Evolutionary conservation across 2,113 vertebrate species (phyloP).

Genomic region (Dicerorhinus sumatrensis): DNA sequence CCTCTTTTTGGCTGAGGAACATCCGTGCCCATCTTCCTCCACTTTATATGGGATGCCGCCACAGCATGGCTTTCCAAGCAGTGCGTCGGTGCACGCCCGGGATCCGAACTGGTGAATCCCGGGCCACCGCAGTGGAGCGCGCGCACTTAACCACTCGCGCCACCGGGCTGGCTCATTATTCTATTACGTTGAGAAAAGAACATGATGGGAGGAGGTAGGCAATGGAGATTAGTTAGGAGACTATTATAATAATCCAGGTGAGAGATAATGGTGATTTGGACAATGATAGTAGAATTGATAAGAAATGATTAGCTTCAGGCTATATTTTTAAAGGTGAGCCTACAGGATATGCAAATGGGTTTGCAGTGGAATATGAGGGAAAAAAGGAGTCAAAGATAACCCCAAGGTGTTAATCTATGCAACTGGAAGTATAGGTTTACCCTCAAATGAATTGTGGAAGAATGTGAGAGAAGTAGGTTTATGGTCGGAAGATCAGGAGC

Average conservation of each 20-base stretch:
- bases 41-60: too few relatives aligned
- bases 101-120: too few relatives aligned
- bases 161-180: background rate
- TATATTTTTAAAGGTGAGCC: background rate
- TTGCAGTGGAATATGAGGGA: background rate
- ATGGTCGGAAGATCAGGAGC: background rate
- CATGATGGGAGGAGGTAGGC: background rate
- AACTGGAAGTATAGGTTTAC: background rate
- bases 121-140: too few relatives aligned
- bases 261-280: background rate
- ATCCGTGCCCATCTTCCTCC: too few relatives aligned
- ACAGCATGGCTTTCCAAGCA: too few relatives aligned
- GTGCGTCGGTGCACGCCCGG: too few relatives aligned
- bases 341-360: background rate
- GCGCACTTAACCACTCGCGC: too few relatives aligned
- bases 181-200: background rate
- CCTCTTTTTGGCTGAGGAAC: too few relatives aligned
- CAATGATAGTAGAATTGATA: background rate
- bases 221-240: background rate
- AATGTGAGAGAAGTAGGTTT: background rate
- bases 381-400: background rate
- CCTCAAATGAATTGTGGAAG: background rate
- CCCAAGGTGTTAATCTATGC: background rate
- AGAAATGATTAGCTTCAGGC: background rate
- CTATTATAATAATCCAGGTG: background rate